A percentile compares a stretch with the other conserved stretches of the same genome.
phyloP scores from a whole-genome alignment of 1,140 invertebrate species.

The Drosophila quadrilineata region DNA sequence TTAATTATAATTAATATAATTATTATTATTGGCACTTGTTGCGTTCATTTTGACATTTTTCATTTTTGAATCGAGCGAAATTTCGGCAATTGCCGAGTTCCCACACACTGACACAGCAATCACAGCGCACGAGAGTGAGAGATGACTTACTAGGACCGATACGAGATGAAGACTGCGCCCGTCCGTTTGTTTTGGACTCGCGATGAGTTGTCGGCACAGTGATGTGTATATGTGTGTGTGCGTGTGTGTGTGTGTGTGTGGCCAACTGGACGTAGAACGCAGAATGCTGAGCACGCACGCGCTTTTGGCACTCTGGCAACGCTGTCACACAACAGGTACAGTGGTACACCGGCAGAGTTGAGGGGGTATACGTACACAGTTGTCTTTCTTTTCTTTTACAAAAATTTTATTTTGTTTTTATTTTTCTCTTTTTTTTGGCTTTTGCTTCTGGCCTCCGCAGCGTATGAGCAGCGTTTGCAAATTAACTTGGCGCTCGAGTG shows the following conservation, averaged over 20 bases:
- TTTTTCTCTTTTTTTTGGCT: conserved; percentile 21
- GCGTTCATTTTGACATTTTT: conserved; percentile 5
- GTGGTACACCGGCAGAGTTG: not conserved
- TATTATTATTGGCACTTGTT: conserved; percentile 21
- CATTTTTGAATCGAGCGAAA: conserved; percentile 23
- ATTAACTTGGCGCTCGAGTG: conserved; percentile 79
- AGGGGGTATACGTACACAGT: not conserved
- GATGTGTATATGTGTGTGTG: not conserved
- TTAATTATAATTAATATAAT: not conserved
- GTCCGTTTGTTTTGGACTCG: conserved; percentile 29
- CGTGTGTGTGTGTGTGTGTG: conserved; percentile 9
- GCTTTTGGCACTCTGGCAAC: conserved; percentile 22
- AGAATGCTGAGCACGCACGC: conserved; percentile 48
- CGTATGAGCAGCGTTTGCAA: conserved; percentile 72
- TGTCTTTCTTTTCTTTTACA: conserved; percentile 34
- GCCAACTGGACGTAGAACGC: conserved; percentile 13
- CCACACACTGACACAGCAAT: not conserved
- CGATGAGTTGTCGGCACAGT: not conserved
- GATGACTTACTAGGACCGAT: conserved; percentile 59
- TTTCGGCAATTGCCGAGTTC: not conserved
- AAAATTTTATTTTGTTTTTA: conserved; percentile 45
- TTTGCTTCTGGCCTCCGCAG: conserved; percentile 57
- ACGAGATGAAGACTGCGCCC: conserved; percentile 58
- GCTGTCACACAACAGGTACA: too few relatives aligned
- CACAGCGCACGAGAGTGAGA: conserved; percentile 22